Base-by-base conservation (phyloP, 1,140 invertebrate genomes). In the Drosophila ogumai region DNA sequence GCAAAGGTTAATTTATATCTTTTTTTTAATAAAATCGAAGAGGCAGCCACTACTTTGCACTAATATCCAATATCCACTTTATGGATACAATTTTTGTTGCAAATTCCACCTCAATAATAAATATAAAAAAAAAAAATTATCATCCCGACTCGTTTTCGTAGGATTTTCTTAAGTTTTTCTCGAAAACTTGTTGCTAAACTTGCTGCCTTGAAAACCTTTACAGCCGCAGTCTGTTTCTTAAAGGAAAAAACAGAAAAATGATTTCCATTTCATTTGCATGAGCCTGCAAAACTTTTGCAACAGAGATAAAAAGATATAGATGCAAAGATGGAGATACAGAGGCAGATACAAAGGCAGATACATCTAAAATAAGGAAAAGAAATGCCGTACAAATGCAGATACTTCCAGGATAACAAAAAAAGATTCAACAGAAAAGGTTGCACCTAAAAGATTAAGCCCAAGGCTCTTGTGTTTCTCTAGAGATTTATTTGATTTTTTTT, bases 211-310 rank as follows among this genome's bases (percentile, higher is more conserved):
- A 10, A 40, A 66, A 36, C 32, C 50, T 6, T 36, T 1, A 2
- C 22, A 65, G 59, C 64, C 28, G 34, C 34, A 49, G 43, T 54
- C 10, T 59, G 13, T 63, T 56, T 8, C 32, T 19, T 22, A 40
- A 40, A 31, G 13, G 40, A 19, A 38, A n/a, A 4, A 25, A 9
- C 36, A n/a, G 10, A 6, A n/a, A 13, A 87, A 85, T 79, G 78
- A 82, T 86, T 86, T 86, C 82, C 82, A 86, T 86, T 86, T 86
- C 82, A 87, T 86, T 82, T 86, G 59, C 82, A 87, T 86, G 69
- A 41, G 69, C 69, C 82, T 46, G 61, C 79, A 71, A 81, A 81
- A 85, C 60, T 71, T 78, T 79, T 71, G 34, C 59, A 1, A 60
- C 25, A 66, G 12, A 60, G 41, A 79, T 34, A 17, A 15, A 34